These are phyloP conservation scores for Rhorus exstirpatorius DNA, from an alignment of 2,888 invertebrate species.

Conservation along the genomic window DNA sequence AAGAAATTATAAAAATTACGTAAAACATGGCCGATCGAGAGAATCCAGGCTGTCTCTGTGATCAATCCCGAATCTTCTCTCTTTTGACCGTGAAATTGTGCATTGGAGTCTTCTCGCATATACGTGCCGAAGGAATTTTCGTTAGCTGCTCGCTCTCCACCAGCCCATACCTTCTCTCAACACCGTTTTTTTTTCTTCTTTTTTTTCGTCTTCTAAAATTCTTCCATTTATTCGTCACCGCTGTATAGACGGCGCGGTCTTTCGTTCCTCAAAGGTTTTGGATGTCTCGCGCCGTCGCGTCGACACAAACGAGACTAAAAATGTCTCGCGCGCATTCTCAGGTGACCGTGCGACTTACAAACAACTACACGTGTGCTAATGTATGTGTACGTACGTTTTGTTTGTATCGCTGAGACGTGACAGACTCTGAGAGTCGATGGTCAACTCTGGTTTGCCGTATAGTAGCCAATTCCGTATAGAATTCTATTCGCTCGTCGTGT, in stretches of 20 bases:
- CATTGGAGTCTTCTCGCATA: slow-evolving; percentile 14
- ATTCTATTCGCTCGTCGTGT: slow-evolving; percentile 34
- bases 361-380: not conserved
- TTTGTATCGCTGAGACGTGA: not conserved
- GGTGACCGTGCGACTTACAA: slow-evolving; percentile 55
- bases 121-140: slow-evolving; percentile 58
- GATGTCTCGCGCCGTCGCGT: slow-evolving; percentile 56
- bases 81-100: slow-evolving; percentile 64
- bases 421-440: not conserved
- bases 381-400: not conserved
- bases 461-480: slow-evolving; percentile 13
- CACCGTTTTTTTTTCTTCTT: slow-evolving; percentile 30
- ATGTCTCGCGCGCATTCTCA: slow-evolving; percentile 58
- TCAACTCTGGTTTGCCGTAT: slow-evolving; percentile 13
- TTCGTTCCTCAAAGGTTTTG: slow-evolving; percentile 53
- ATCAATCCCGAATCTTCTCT: slow-evolving; percentile 52
- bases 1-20: slow-evolving; percentile 34
- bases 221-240: slow-evolving; percentile 14
- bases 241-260: slow-evolving; percentile 13
- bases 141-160: slow-evolving; percentile 13
- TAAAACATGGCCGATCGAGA: slow-evolving; percentile 38
- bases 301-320: slow-evolving; percentile 54
- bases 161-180: slow-evolving; percentile 37
- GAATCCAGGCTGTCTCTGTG: slow-evolving; percentile 20
- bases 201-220: slow-evolving; percentile 44